phyloP scores from a whole-genome alignment of 2,888 invertebrate species.

The Sabatieria punctata region DNA sequence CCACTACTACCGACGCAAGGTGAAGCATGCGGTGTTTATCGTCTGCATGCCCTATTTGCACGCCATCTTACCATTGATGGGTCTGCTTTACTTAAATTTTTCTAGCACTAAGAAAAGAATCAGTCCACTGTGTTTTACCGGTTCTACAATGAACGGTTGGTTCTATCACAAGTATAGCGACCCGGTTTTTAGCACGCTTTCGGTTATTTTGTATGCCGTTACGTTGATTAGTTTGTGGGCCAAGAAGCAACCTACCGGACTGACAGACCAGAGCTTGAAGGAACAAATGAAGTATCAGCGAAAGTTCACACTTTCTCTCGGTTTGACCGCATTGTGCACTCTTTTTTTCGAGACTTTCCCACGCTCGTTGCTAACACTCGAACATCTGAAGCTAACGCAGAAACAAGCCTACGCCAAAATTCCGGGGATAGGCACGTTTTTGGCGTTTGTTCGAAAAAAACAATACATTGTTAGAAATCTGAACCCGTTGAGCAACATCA shows the following conservation, averaged over 20 bases:
- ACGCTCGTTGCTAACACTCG: background rate
- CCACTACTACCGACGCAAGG: too few relatives aligned
- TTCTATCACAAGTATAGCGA: background rate
- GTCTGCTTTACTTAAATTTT: background rate
- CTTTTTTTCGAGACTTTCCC: background rate
- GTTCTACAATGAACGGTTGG: background rate
- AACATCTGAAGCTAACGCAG: too few relatives aligned
- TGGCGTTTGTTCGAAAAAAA: background rate
- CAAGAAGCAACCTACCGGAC: background rate
- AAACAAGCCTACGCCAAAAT: background rate
- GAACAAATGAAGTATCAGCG: background rate
- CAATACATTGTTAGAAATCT: background rate
- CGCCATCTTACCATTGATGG: background rate
- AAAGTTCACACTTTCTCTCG: background rate
- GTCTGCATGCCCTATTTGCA: background rate
- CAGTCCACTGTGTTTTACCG: background rate
- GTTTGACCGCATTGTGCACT: background rate
- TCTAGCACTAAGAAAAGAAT: background rate
- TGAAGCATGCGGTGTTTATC: conserved; percentile 20
- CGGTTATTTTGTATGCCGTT: background rate
- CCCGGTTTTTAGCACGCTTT: background rate
- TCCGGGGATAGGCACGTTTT: background rate
- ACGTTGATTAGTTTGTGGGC: background rate
- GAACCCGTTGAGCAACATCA: too few relatives aligned
- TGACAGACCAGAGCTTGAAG: background rate